Base-by-base conservation (phyloP, 2,113 vertebrate genomes). In the Thunnus maccoyii region DNA sequence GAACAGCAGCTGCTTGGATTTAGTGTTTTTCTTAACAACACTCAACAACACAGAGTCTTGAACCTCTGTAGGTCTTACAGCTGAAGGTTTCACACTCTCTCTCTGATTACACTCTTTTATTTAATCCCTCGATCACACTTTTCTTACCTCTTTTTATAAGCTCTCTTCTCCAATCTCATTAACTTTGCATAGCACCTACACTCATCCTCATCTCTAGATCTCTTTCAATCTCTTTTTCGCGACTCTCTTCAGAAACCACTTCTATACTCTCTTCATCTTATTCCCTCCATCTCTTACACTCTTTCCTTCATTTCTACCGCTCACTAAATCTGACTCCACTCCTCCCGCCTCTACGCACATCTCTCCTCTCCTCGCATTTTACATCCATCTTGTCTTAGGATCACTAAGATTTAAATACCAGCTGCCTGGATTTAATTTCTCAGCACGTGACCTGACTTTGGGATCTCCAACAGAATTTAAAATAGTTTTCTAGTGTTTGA, bases 391-490 rank as follows among this genome's bases (percentile, higher is more conserved):
- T n/a, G 60, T 78, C 70, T 58, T 36, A 75, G 51, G 46, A 76
- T 80, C 62, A 70, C 20, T 4, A 0, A 71, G 52, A 80, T 80
- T 76, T 80, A 62, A 67, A 76, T 17, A 55, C 2, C 71, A 65
- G 78, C 72, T 48, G 56, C 22, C 25, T 5, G 52, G 71, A 48
- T 60, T 84, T 80, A n/a, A 80, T 74, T 69, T 74, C 56, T 62
- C 82, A 63, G 56, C 50, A 30, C 22, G 15, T 22, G 22, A 22
- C 22, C 22, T 1, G 22, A 22, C 22, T 22, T 22, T 22, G 22
- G 22, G 22, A 22, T 22, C 22, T 22, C 22, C 22, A 22, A 22
- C 22, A 22, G 22, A 22, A 22, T 22, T 22, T 22, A 22, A 22
- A 22, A 22, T 22, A 22, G 22, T 22, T 22, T 22, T 22, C 22